A percentile compares a stretch with the other conserved stretches of the same genome.
phyloP scores from a whole-genome alignment of 2,113 vertebrate genomes.

The Lophochroa leadbeateri region DNA sequence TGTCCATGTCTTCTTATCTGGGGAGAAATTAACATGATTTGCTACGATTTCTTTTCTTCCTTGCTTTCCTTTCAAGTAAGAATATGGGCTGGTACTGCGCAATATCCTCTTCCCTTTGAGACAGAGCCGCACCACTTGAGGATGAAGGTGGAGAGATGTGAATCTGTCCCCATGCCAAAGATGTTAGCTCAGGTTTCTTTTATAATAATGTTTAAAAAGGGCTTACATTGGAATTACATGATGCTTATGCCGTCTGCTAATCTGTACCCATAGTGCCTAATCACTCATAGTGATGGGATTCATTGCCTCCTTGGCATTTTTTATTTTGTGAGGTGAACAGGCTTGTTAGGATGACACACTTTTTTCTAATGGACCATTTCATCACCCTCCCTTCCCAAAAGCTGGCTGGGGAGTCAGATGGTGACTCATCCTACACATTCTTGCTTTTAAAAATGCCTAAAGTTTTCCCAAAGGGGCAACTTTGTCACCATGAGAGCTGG shows the following conservation, averaged over 20 bases:
- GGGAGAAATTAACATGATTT: neutral
- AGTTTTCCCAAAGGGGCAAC: neutral
- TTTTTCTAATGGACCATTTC: neutral
- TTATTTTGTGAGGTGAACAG: neutral
- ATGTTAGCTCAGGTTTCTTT: neutral
- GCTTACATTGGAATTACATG: neutral
- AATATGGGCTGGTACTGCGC: neutral
- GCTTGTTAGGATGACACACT: neutral
- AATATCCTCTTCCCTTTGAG: neutral
- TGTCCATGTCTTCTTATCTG: neutral
- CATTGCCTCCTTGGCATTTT: neutral
- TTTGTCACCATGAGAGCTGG: neutral
- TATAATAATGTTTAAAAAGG: neutral
- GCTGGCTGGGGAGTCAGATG: neutral
- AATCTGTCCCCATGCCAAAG: neutral
- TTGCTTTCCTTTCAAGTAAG: neutral
- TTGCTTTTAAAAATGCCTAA: neutral
- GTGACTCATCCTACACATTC: neutral
- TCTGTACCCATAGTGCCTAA: neutral
- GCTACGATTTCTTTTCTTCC: neutral
- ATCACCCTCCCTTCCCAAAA: neutral
- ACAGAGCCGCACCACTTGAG: neutral
- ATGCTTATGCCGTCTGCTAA: neutral
- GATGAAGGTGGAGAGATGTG: neutral
- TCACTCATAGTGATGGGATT: neutral